Conservation (phyloP, 2,113 vertebrate species). For the Coryphaenoides rupestris region DNA sequence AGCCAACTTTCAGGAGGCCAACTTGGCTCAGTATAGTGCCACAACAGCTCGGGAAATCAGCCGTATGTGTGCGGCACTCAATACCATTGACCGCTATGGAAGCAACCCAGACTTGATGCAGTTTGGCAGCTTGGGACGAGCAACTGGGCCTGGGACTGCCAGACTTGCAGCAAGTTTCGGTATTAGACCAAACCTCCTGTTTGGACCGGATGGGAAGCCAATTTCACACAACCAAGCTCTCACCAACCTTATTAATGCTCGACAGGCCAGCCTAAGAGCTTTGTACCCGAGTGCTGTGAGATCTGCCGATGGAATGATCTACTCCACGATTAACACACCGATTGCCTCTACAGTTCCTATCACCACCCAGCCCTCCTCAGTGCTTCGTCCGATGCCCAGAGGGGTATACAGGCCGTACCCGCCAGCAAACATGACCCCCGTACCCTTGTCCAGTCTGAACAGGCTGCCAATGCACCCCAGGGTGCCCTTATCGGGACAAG, state of each 20-base stretch:
- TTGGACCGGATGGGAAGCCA: conserved; percentile 80
- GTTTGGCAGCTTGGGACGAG: conserved; percentile 73
- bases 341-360: conserved; percentile 97
- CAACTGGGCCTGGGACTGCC: conserved; percentile 57
- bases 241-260: conserved; percentile 78
- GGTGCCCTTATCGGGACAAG: conserved; percentile 74
- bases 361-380: conserved; percentile 91
- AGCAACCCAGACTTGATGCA: conserved; percentile 83
- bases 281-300: conserved; percentile 88
- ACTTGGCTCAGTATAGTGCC: conserved; percentile 94
- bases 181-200: conserved; percentile 80
- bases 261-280: conserved; percentile 81
- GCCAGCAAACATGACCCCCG: conserved; percentile 77
- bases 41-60: conserved; percentile 96
- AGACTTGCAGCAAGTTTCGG: conserved; percentile 77
- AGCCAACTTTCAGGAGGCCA: conserved; percentile 89
- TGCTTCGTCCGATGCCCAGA: conserved; percentile 84
- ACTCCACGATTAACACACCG: conserved; percentile 97
- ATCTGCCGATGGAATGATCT: conserved; percentile 94
- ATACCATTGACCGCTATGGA: conserved; percentile 90
- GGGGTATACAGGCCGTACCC: conserved; percentile 84
- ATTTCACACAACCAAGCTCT: conserved; percentile 77
- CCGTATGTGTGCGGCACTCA: conserved; percentile 96
- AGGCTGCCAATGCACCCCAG: conserved; percentile 83
- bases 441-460: conserved; percentile 85